Conservation (phyloP, 2,888 invertebrate genomes). For the Meteorus cinctellus region DNA sequence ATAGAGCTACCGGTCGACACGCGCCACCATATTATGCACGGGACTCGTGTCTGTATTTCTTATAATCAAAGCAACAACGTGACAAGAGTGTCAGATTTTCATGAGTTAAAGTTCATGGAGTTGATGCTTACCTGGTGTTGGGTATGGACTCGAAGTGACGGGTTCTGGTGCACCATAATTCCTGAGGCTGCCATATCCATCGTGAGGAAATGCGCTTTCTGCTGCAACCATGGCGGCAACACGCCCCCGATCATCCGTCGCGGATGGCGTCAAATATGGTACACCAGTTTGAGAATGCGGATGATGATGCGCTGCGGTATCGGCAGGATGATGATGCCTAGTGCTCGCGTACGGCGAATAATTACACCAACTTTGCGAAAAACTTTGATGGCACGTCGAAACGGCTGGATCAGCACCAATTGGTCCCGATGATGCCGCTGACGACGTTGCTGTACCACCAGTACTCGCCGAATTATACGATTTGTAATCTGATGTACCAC, state of each 20-base stretch:
- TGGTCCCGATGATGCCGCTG: conserved; percentile 74
- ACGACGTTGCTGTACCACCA: conserved; percentile 74
- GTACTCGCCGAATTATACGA: conserved; percentile 75
- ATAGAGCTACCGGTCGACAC: conserved; percentile 40
- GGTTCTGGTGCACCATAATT: conserved; percentile 83
- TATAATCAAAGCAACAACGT: background rate
- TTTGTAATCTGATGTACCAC: conserved; percentile 76
- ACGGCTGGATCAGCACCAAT: conserved; percentile 75
- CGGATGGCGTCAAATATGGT: conserved; percentile 79
- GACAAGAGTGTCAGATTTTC: background rate
- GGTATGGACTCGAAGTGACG: conserved; percentile 84
- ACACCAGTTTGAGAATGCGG: conserved; percentile 76
- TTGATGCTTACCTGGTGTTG: conserved; percentile 83
- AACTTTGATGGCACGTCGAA: conserved; percentile 81
- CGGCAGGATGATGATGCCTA: conserved; percentile 76
- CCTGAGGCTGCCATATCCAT: conserved; percentile 81
- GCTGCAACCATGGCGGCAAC: conserved; percentile 76
- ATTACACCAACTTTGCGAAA: conserved; percentile 84
- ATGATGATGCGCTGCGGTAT: conserved; percentile 75
- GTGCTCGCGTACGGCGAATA: conserved; percentile 79
- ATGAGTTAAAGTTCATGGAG: conserved; percentile 17
- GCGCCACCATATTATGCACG: conserved; percentile 29
- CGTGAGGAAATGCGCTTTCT: conserved; percentile 82
- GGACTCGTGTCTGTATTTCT: conserved; percentile 1
- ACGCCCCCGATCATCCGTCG: conserved; percentile 81